A percentile compares a stretch with the other conserved stretches of the same genome.
These are phyloP conservation scores for Pogoniulus pusillus DNA, from an alignment of 2,797 vertebrate genomes.

Conservation along the genomic window DNA sequence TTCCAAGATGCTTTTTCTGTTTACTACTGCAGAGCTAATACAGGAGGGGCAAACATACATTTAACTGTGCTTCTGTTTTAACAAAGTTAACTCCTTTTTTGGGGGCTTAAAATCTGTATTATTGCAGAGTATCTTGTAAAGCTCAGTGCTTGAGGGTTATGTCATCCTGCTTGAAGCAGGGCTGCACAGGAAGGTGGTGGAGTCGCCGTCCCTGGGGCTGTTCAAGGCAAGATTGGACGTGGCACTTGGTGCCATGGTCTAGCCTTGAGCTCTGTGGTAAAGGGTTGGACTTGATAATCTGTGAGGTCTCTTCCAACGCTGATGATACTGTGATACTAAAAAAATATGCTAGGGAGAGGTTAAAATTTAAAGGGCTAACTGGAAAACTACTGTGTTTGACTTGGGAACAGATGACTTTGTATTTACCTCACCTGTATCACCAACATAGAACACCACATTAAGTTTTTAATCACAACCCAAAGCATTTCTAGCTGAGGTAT, in stretches of 20 bases:
- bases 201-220: no score
- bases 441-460: background rate
- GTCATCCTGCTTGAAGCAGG: background rate
- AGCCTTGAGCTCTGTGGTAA: no score
- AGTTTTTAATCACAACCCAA: slow-evolving; percentile 17
- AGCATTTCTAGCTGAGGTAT: background rate
- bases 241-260: no score
- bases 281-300: no score
- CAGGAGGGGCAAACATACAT: background rate
- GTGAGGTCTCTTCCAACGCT: no score
- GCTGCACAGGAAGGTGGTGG: no score
- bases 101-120: slow-evolving; percentile 18
- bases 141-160: background rate
- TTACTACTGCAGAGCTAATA: background rate
- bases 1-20: background rate
- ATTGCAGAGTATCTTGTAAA: slow-evolving; percentile 14
- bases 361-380: slow-evolving; percentile 8
- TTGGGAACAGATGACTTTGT: slow-evolving; percentile 24
- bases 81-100: background rate
- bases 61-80: slow-evolving; percentile 27
- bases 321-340: no score
- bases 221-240: no score
- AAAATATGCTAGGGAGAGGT: background rate
- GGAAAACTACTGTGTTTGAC: slow-evolving; percentile 22
- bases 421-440: background rate